phyloP scores from a whole-genome alignment of 2,888 invertebrate genomes.

The Drosophila prolongata region DNA sequence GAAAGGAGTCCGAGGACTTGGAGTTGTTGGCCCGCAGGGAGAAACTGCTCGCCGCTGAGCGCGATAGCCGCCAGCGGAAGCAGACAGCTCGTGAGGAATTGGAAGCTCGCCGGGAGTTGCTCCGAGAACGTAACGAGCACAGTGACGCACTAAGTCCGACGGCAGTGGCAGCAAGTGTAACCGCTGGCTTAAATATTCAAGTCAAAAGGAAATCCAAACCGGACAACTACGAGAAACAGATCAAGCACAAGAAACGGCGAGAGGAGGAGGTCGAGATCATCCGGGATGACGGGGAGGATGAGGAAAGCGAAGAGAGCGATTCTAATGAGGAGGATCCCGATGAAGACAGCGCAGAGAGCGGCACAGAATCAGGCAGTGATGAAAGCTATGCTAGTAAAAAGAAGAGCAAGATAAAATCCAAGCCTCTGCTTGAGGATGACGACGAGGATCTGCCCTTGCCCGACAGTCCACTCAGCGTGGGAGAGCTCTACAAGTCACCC shows the following conservation, averaged over 20 bases:
- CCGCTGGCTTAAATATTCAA: slow-evolving; percentile 77
- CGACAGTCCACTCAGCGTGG: slow-evolving; percentile 86
- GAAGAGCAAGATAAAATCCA: slow-evolving; percentile 62
- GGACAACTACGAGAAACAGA: slow-evolving; percentile 43
- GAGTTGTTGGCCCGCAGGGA: slow-evolving; percentile 87
- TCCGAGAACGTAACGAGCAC: slow-evolving; percentile 73
- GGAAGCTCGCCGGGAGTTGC: slow-evolving; percentile 87
- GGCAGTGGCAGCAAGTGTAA: slow-evolving; percentile 81
- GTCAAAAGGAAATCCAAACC: slow-evolving; percentile 69
- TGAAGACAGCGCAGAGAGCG: slow-evolving; percentile 49
- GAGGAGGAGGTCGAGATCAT: slow-evolving; percentile 78
- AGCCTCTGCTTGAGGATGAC: slow-evolving; percentile 80
- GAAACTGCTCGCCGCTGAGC: slow-evolving; percentile 89
- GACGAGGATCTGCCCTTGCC: slow-evolving; percentile 84
- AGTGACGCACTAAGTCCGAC: slow-evolving; percentile 78
- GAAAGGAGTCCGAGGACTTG: slow-evolving; percentile 83
- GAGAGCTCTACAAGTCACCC: slow-evolving; percentile 85
- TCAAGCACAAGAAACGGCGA: slow-evolving; percentile 69
- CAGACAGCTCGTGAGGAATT: slow-evolving; percentile 90
- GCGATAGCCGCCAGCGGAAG: slow-evolving; percentile 91
- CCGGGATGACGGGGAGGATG: slow-evolving; percentile 33
- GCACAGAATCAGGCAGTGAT: slow-evolving; percentile 58
- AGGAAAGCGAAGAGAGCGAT: slow-evolving; percentile 54
- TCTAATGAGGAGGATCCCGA: slow-evolving; percentile 54
- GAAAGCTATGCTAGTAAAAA: slow-evolving; percentile 53